A percentile compares a stretch with the other conserved stretches of the same genome.
Evolutionary conservation across 1,140 invertebrate genomes (phyloP).

Genomic region (Laupala kohalensis): DNA sequence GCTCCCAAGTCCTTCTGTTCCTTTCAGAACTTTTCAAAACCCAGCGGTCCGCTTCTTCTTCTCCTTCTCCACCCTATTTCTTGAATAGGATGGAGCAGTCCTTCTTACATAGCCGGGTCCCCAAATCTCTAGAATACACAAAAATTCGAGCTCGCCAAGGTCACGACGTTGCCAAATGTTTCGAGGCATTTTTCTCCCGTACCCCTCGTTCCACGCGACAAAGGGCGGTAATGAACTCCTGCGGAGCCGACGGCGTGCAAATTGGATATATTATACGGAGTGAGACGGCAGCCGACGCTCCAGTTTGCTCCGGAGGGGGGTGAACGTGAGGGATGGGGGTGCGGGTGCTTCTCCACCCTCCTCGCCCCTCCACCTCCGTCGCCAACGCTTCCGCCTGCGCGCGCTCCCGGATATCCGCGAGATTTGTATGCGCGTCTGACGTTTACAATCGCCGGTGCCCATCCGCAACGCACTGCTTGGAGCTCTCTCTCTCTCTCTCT

Average conservation of each 20-base stretch:
- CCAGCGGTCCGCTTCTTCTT: too few relatives aligned
- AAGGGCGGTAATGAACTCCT: neutral
- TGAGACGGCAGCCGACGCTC: neutral
- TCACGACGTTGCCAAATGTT: neutral
- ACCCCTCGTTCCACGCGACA: neutral
- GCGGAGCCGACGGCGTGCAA: neutral
- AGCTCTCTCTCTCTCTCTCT: too few relatives aligned
- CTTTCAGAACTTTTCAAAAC: too few relatives aligned
- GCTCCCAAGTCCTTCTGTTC: too few relatives aligned
- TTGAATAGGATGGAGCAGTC: neutral
- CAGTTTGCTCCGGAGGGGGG: neutral
- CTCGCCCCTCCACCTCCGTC: too few relatives aligned
- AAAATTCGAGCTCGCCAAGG: neutral
- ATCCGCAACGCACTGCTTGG: too few relatives aligned
- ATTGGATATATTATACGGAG: neutral
- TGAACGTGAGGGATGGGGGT: neutral
- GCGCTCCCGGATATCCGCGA: neutral
- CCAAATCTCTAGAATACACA: neutral
- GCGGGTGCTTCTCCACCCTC: too few relatives aligned
- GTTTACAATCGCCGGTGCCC: neutral
- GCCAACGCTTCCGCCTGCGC: neutral
- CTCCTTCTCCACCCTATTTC: neutral
- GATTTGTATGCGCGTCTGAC: neutral
- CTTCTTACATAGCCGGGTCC: neutral
- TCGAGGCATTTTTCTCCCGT: neutral